Evolutionary conservation across 1,140 invertebrate genomes (phyloP), one percentile per base, ranked within the genome.

Genomic region (Saccostrea echinata): DNA sequence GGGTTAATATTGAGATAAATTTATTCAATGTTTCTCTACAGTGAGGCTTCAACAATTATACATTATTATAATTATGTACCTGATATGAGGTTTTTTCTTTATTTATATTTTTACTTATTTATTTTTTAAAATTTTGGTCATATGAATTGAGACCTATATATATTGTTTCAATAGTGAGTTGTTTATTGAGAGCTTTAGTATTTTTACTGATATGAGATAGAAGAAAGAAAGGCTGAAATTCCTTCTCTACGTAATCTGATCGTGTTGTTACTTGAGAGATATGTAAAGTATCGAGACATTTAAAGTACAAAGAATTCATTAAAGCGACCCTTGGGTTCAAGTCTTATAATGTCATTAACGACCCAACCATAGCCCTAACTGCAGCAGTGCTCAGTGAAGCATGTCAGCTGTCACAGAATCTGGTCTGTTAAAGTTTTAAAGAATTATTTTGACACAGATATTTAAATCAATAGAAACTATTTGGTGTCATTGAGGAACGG

Each of bases 391-490:
- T 18, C 55, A 21, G 55, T 61, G 55, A 61, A 61, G 16, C 55
- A 1, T 21, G 55, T 21, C 55, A 0, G 16, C 18, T 61, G n/a
- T 61, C 55, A 61, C 55, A 21, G n/a, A 61, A n/a, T 21, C 55
- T 18, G 55, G 0, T 57, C n/a, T 18, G 16, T n/a, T 61, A 4
- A 61, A 61, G n/a, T 61, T 61, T 57, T 57, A 61, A 61, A 21
- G 55, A 61, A 61, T 61, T 18, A 21, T 61, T 18, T 43, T 61
- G 55, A 61, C 55, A 61, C 55, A 61, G 55, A 61, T 61, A 61
- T 61, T 61, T 61, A 61, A 61, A 61, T 61, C 55, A 61, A 61
- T 61, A 61, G 55, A 61, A 61, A 61, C 6, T 61, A 61, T 61
- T 61, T 4, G 4, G 16, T 18, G 55, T 61, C 55, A 21, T 13